Percentiles rank a stretch among this genome's conserved stretches.
Evolutionary conservation across 1,140 invertebrate species (phyloP).

Genomic region (Halesus radiatus): DNA sequence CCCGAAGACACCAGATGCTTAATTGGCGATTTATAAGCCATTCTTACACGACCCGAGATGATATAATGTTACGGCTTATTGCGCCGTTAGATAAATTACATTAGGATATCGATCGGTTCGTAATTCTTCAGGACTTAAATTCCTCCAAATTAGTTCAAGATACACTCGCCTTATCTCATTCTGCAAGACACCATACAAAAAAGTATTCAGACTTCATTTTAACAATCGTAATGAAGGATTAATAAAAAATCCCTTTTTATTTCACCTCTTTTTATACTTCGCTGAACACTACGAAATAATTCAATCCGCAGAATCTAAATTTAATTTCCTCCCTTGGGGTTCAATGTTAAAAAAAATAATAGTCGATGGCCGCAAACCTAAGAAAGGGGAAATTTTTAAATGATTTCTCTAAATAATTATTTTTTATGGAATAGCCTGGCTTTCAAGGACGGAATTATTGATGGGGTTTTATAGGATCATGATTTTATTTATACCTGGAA

Average conservation of each 20-base stretch:
- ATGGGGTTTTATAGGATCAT: no score
- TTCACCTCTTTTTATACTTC: no score
- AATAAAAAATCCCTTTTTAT: background rate
- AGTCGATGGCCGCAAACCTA: no score
- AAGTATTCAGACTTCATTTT: background rate
- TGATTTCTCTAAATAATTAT: no score
- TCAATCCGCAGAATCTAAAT: no score
- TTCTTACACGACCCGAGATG: conserved; percentile 56
- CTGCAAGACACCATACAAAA: background rate
- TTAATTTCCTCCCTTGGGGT: no score
- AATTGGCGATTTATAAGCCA: conserved; percentile 58
- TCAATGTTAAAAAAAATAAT: no score
- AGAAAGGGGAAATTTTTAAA: no score
- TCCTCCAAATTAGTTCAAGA: conserved; percentile 9
- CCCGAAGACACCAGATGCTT: conserved; percentile 56
- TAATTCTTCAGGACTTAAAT: conserved; percentile 54
- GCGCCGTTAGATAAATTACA: conserved; percentile 58
- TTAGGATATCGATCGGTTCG: conserved; percentile 55
- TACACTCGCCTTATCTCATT: background rate
- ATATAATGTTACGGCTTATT: conserved; percentile 58
- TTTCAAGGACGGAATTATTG: no score
- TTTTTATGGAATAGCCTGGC: no score
- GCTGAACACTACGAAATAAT: no score
- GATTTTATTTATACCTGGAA: no score
- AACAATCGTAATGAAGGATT: background rate